A percentile compares a stretch with the other conserved stretches of the same genome.
phyloP scores from a whole-genome alignment of 2,113 vertebrate genomes.

The Tenrec ecaudatus region DNA sequence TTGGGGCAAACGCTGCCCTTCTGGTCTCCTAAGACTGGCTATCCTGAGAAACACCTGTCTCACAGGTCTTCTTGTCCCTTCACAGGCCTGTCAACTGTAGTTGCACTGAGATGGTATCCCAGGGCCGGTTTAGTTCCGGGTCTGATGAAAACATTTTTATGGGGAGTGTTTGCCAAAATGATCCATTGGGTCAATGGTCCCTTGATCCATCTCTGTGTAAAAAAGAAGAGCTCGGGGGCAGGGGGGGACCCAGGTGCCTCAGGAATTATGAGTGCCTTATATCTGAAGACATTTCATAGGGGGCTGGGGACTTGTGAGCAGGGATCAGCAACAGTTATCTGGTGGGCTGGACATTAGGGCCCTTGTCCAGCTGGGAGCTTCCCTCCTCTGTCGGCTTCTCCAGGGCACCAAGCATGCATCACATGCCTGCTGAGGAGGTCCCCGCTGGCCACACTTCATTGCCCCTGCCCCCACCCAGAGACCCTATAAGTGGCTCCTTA shows the following conservation, averaged over 20 bases:
- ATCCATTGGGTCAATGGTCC: neutral
- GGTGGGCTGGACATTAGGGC: neutral
- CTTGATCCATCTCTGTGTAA: neutral
- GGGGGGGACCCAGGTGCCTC: neutral
- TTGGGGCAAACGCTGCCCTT: too few relatives aligned
- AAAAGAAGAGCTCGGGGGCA: neutral
- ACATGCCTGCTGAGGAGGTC: neutral
- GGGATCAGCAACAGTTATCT: neutral
- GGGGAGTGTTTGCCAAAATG: neutral
- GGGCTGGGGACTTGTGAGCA: neutral
- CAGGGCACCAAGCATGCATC: neutral
- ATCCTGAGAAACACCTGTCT: too few relatives aligned
- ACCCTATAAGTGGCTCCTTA: neutral
- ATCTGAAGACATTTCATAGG: neutral
- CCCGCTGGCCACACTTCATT: neutral
- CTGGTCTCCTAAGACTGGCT: too few relatives aligned
- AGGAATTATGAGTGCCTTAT: neutral
- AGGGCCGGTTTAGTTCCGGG: too few relatives aligned
- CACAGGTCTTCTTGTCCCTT: too few relatives aligned
- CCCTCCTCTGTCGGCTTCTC: neutral
- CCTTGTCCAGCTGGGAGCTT: neutral
- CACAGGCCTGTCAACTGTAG: too few relatives aligned
- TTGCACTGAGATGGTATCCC: too few relatives aligned
- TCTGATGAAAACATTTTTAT: neutral
- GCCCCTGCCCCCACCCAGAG: neutral